phyloP scores from a whole-genome alignment of 2,888 invertebrate species.

The Rhimphoctona megacephalus region DNA sequence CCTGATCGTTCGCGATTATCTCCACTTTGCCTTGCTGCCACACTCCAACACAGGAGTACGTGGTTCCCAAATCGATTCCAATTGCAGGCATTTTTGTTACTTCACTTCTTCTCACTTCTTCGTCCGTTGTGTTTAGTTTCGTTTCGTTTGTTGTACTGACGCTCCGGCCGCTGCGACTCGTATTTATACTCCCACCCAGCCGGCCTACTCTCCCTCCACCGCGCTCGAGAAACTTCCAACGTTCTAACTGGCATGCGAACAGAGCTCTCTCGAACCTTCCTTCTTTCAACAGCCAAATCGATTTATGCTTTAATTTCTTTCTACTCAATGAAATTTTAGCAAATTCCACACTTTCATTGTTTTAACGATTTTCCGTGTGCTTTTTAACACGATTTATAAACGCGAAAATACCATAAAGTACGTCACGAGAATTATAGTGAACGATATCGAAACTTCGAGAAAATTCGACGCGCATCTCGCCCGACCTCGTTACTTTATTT shows the following conservation, averaged over 20 bases:
- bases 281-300: not conserved
- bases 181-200: not conserved
- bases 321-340: not conserved
- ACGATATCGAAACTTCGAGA: not conserved
- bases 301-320: not conserved
- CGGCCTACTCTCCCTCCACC: constrained; percentile 79
- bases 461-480: not conserved
- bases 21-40: constrained; percentile 94
- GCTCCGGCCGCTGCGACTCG: not conserved
- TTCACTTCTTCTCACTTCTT: not conserved
- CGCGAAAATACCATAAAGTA: not conserved
- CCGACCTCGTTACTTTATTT: not conserved
- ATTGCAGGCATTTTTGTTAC: constrained; percentile 85
- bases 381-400: not conserved
- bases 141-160: constrained; percentile 6
- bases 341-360: not conserved
- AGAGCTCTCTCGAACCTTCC: constrained; percentile 3
- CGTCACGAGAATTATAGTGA: not conserved
- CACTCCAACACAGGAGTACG: constrained; percentile 94
- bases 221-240: constrained; percentile 10
- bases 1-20: constrained; percentile 93
- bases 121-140: not conserved
- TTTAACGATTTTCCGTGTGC: not conserved
- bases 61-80: constrained; percentile 95
- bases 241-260: not conserved